Evolutionary conservation across 2,113 vertebrate genomes (phyloP).

Genomic region (Pteronura brasiliensis): DNA sequence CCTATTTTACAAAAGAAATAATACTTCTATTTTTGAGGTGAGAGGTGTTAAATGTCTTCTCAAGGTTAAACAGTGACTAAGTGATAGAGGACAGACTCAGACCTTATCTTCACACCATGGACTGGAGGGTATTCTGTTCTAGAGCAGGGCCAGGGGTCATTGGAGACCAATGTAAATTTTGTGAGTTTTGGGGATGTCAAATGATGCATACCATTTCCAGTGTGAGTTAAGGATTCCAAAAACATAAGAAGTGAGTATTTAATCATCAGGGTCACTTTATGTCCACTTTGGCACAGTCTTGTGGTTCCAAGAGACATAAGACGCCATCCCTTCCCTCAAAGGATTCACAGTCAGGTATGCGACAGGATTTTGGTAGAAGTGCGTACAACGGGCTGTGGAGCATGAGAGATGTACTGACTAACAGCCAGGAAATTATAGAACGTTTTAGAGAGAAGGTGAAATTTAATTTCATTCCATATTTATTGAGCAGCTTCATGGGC

Average conservation of each 20-base stretch:
- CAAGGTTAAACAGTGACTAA: background rate
- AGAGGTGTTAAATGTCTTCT: background rate
- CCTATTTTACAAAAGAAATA: background rate
- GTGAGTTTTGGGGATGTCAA: background rate
- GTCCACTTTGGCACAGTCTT: background rate
- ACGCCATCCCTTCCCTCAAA: background rate
- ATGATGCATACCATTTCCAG: background rate
- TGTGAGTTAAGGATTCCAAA: background rate
- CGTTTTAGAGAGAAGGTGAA: background rate
- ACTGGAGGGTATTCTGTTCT: background rate
- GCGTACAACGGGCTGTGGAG: background rate
- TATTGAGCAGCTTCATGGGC: background rate
- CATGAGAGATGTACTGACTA: background rate
- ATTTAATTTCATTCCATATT: constrained; percentile 12
- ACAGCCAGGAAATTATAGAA: background rate
- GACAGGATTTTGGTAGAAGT: background rate
- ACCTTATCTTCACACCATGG: background rate
- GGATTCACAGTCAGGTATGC: background rate
- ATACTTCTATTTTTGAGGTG: background rate
- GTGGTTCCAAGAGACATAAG: background rate
- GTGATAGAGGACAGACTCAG: background rate
- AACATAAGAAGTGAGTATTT: background rate
- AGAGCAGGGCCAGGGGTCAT: background rate
- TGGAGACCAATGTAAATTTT: background rate
- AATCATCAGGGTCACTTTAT: background rate